phyloP scores from a whole-genome alignment of 1,140 invertebrate species.

The Anthonomus grandis region DNA sequence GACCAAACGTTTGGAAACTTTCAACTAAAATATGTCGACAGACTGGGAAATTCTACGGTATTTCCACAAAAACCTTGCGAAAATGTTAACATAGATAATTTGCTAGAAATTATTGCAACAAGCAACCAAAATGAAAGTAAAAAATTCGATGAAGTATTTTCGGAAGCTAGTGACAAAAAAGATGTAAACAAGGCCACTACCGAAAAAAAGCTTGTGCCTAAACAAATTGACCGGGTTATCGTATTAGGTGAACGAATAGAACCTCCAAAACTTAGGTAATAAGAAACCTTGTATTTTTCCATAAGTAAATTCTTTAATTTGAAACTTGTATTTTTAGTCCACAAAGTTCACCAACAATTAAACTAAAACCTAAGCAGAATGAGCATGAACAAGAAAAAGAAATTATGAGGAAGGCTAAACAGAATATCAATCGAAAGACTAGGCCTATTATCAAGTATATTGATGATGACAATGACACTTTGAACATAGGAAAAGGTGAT shows the following conservation, averaged over 20 bases:
- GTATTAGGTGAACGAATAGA: slow-evolving; percentile 14
- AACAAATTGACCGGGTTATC: slow-evolving; percentile 11
- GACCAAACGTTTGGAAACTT: not conserved
- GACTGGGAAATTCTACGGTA: not conserved
- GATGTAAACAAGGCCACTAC: not conserved
- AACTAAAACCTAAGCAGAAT: slow-evolving; percentile 17
- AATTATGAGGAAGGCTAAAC: slow-evolving; percentile 41
- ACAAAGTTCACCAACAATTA: slow-evolving; percentile 4
- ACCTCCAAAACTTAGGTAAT: slow-evolving; percentile 7
- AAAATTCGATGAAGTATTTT: not conserved
- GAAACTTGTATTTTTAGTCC: slow-evolving; percentile 12
- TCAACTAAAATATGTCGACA: not conserved
- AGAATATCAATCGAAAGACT: slow-evolving; percentile 42
- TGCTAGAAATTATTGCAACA: not conserved
- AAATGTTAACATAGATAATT: not conserved
- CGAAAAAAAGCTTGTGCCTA: not conserved
- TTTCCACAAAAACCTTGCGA: not conserved
- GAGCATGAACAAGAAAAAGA: slow-evolving; percentile 41
- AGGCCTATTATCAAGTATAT: slow-evolving; percentile 42
- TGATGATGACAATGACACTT: slow-evolving; percentile 35
- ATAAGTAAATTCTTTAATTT: not conserved
- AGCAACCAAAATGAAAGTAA: not conserved
- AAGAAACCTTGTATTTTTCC: not conserved
- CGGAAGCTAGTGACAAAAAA: slow-evolving; percentile 9
- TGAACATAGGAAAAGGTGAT: slow-evolving; percentile 34